Conservation (phyloP, 2,113 vertebrate genomes). For the Delphinus delphis region DNA sequence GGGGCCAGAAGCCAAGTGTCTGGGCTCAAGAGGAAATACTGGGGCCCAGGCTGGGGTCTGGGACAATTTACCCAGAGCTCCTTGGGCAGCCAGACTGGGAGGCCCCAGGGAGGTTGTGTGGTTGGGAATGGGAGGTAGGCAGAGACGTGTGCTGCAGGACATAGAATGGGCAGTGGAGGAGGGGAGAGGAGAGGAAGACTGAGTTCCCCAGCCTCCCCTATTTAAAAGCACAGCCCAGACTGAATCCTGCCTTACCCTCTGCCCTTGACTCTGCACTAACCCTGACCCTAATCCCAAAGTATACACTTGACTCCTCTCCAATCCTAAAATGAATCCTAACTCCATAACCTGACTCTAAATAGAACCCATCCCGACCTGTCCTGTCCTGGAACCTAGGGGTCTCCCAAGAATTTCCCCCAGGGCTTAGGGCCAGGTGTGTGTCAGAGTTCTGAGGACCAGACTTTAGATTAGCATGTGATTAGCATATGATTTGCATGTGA, state of each 20-base stretch:
- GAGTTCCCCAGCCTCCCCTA: not conserved
- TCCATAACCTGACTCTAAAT: not conserved
- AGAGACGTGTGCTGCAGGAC: not conserved
- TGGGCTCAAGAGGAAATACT: not conserved
- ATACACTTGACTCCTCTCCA: constrained; percentile 9
- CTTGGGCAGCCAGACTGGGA: not conserved
- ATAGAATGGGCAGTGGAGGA: not conserved
- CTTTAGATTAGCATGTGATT: constrained; percentile 70
- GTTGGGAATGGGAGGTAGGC: not conserved
- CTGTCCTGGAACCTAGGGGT: not conserved
- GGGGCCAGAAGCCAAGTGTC: constrained; percentile 50
- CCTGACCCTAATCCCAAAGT: constrained; percentile 9
- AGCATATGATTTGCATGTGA: constrained; percentile 76
- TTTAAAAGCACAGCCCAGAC: not conserved
- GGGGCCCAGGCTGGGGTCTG: not conserved
- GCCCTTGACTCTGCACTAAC: not conserved
- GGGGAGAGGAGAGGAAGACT: not conserved
- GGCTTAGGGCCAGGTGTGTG: constrained; percentile 30
- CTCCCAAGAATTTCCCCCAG: constrained; percentile 56
- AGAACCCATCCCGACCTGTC: not conserved
- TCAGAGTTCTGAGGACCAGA: constrained; percentile 58
- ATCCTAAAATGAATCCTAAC: not conserved
- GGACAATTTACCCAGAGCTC: not conserved
- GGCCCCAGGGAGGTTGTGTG: not conserved
- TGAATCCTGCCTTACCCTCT: constrained; percentile 29